Evolutionary conservation across 35 echinoderm and acorn worm genomes (phyloP), one percentile per base, ranked within the genome.

Genomic region (Apostichopus parvimensis): DNA sequence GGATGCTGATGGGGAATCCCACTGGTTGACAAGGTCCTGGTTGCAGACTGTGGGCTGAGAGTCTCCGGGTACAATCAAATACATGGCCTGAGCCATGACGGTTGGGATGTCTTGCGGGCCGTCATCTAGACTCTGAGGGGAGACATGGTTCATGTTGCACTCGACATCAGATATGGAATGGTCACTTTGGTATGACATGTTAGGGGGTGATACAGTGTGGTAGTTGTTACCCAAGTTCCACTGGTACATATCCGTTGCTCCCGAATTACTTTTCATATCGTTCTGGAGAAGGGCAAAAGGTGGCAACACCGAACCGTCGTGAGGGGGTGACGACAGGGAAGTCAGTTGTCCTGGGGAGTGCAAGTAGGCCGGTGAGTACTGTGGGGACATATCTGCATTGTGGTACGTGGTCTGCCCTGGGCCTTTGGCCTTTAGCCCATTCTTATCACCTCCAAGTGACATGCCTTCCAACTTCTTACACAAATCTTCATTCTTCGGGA

Each of bases 31-130:
- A 5, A 84, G 15, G 8, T 84, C 54, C 24, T 84, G 81, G 21
- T 58, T 59, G 24, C 55, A 53, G 34, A n/a, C 34, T 55, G 45
- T 56, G 2, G 11, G 79, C 55, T 53, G 24, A 15, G 8, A 18
- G 26, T 82, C 34, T 34, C 79, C 79, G 0, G 79, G 79, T 9
- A 82, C 79, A 6, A 82, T 82, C 2, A 82, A 45, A 54, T 82
- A 53, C 79, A 82, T 82, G 45, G 34, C 79, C 34, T 82, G 45
- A 13, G 79, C 79, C 45, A 82, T 82, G 11, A 82, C 79, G 10
- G 79, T 82, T 6, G 79, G 79, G n/a, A 82, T 82, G 52, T 82
- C 55, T 7, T 82, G 45, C 0, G 55, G 79, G 52, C 55, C 79
- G 55, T 82, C 79, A 56, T 45, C 17, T 45, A 54, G 14, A 20